Base-by-base conservation (phyloP, 2,888 invertebrate genomes). In the Cataglyphis cursor region DNA sequence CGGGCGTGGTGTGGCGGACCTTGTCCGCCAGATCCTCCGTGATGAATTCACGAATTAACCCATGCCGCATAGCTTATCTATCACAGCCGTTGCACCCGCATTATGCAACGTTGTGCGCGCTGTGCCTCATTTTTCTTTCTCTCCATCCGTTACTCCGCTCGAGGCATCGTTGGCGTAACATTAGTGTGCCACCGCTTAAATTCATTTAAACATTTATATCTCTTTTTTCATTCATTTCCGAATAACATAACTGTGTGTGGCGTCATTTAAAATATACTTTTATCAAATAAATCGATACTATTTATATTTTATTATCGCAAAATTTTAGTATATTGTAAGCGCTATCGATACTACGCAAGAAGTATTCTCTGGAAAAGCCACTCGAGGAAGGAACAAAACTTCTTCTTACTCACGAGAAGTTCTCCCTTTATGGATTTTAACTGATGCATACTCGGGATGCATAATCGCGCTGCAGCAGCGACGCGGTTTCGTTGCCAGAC, bases 41-140 rank as follows among this genome's bases (percentile, higher is more conserved):
- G 91, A 89, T 89, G 85, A 86, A 89, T 90, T 86, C 87, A 82
- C 83, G 87, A 90, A 90, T 88, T 87, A 89, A 90, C 85, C 87
- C 78, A 59, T 83, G 76, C 82, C 68, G 59, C 75, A 72, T 76
- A 61, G 74, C 86, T 81, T 81, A 87, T 89, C 85, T 83, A 88
- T 89, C 85, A 89, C 28, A 62, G 54, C 15, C 48, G 61, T 51
- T 61, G 41, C 70, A 73, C 41, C 48, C 57, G 35, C 84, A 86
- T 88, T 88, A 84, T 85, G 88, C 87, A 88, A 87, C 75, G 81
- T 44, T 80, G 85, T 62, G 57, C 57, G 72, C 70, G 61, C 72
- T 44, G 24, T 21, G 74, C 72, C 84, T 85, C 72, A 73, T 83
- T 87, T 82, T 85, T 88, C 73, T 75, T 82, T 54, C 59, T n/a